Conservation (phyloP, 2,888 invertebrate genomes). For the Gibbula magus region DNA sequence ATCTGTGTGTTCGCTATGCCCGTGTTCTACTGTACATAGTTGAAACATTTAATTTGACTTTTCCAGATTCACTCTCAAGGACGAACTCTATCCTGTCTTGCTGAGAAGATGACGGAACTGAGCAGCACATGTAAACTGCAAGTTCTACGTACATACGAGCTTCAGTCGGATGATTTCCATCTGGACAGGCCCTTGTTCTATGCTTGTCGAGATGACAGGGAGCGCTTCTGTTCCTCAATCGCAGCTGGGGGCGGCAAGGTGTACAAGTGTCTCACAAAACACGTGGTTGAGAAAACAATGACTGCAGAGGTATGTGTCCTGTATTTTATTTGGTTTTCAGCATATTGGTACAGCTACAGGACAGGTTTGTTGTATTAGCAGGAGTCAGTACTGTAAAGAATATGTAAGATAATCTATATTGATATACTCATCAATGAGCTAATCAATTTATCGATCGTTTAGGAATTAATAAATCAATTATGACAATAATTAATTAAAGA, state of each 20-base stretch:
- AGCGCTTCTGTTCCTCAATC: conserved; percentile 83
- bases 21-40: no score
- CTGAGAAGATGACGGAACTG: conserved; percentile 79
- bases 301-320: conserved; percentile 73
- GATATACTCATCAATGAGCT: no score
- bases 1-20: no score
- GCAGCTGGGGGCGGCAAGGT: conserved; percentile 87
- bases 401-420: no score
- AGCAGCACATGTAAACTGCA: conserved; percentile 84
- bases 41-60: no score
- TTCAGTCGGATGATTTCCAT: conserved; percentile 91
- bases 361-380: no score
- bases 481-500: no score
- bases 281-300: conserved; percentile 84
- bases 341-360: no score
- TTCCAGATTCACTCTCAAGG: conserved; percentile 81
- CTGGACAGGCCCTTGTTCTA: conserved; percentile 91
- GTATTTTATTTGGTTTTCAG: no score
- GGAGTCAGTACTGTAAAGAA: no score
- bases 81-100: conserved; percentile 88
- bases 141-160: conserved; percentile 88
- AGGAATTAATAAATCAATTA: no score
- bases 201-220: conserved; percentile 90
- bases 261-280: conserved; percentile 90
- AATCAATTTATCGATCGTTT: no score